phyloP scores from a whole-genome alignment of 2,113 vertebrate genomes.

The Otocyon megalotis region DNA sequence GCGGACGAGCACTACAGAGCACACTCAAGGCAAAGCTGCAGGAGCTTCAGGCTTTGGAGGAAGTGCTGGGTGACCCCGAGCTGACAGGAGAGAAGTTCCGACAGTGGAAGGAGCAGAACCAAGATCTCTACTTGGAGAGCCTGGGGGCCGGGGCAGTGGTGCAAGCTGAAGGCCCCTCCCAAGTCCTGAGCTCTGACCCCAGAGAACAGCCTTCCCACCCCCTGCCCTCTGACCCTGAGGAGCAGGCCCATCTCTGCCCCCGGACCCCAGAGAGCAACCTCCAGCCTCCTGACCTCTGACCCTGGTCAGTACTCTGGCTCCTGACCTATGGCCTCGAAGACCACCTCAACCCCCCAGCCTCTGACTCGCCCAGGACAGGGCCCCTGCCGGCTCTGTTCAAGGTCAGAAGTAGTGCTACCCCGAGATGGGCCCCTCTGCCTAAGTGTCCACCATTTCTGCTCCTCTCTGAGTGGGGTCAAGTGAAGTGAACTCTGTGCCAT shows the following conservation, averaged over 20 bases:
- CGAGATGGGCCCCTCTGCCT: background rate
- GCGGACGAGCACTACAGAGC: slow-evolving; percentile 93
- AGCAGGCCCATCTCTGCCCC: background rate
- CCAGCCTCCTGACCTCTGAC: slow-evolving; percentile 64
- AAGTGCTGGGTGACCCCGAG: slow-evolving; percentile 88
- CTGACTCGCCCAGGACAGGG: background rate
- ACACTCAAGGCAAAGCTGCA: slow-evolving; percentile 96
- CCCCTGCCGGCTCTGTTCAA: background rate
- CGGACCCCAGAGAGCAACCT: slow-evolving; percentile 1
- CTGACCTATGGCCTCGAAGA: background rate
- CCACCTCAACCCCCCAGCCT: background rate
- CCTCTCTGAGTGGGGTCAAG: background rate
- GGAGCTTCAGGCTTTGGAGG: slow-evolving; percentile 93
- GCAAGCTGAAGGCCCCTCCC: background rate
- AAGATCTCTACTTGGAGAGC: slow-evolving; percentile 92
- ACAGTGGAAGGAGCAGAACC: slow-evolving; percentile 93
- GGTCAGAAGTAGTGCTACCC: background rate
- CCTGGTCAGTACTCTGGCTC: background rate
- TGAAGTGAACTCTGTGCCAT: background rate
- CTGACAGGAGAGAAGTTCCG: slow-evolving; percentile 89
- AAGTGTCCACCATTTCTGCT: background rate
- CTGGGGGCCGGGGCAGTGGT: slow-evolving; percentile 46
- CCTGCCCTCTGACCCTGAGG: slow-evolving; percentile 34
- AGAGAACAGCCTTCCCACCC: slow-evolving; percentile 15
- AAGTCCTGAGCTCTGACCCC: slow-evolving; percentile 16